A percentile compares a stretch with the other conserved stretches of the same genome.
phyloP scores from a whole-genome alignment of 2,888 invertebrate species.

The Harpalus rufipes region DNA sequence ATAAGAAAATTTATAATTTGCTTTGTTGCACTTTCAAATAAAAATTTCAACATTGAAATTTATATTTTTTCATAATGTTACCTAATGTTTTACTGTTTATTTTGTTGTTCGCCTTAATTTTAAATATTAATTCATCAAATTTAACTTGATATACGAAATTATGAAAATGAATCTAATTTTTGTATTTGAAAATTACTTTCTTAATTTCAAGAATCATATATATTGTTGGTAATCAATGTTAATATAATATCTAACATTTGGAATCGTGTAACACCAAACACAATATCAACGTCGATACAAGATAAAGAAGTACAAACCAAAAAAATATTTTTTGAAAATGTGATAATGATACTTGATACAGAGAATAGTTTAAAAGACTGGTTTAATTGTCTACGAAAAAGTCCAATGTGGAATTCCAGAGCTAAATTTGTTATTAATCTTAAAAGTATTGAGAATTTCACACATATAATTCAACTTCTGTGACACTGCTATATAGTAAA shows the following conservation, averaged over 20 bases:
- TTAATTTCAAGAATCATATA: neutral
- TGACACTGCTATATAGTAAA: too few relatives aligned
- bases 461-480: too few relatives aligned
- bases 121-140: neutral
- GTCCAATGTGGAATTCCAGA: too few relatives aligned
- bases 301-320: neutral
- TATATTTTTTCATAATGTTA: conserved; percentile 1
- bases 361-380: too few relatives aligned
- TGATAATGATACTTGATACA: too few relatives aligned
- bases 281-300: neutral
- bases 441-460: too few relatives aligned
- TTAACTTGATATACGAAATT: neutral
- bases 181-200: conserved; percentile 8
- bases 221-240: conserved; percentile 2
- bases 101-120: neutral
- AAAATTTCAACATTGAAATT: neutral
- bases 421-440: too few relatives aligned
- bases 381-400: too few relatives aligned
- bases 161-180: neutral
- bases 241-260: neutral
- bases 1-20: neutral
- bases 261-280: neutral
- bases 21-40: neutral
- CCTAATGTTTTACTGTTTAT: neutral
- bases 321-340: conserved; percentile 15